Percentiles rank a stretch among this genome's conserved stretches.
Conservation (phyloP, 2,113 vertebrate species). For the Podarcis muralis region DNA sequence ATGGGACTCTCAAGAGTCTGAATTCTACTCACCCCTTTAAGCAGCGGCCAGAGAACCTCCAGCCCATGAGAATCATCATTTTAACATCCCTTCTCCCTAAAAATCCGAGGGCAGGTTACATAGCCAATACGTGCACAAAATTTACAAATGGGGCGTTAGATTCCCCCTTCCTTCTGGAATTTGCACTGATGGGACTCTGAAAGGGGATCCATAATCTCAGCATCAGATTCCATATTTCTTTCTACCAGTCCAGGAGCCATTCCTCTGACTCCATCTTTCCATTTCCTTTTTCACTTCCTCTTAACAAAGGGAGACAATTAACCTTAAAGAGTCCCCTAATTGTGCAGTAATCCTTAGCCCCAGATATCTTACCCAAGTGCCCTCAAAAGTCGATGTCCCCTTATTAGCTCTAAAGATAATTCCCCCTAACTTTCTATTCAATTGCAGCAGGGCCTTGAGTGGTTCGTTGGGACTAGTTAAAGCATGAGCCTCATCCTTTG, state of each 20-base stretch:
- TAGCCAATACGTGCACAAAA: too few species aligned
- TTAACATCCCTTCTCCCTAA: too few species aligned
- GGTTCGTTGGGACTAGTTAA: neutral
- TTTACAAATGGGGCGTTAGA: too few species aligned
- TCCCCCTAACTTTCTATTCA: neutral
- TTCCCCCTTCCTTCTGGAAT: neutral
- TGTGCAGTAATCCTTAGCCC: neutral
- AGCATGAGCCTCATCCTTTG: too few species aligned
- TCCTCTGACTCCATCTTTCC: neutral
- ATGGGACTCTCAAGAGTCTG: too few species aligned
- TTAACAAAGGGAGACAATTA: neutral
- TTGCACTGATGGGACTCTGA: neutral
- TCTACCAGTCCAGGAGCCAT: neutral
- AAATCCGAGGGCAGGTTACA: too few species aligned
- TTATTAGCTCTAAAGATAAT: neutral
- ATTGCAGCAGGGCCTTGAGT: neutral
- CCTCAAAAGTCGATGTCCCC: neutral
- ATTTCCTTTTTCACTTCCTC: neutral
- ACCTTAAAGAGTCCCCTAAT: neutral
- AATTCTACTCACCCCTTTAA: too few species aligned
- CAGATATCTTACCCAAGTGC: neutral
- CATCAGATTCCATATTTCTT: neutral
- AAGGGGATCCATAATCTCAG: neutral
- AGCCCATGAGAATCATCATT: too few species aligned
- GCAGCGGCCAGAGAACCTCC: too few species aligned